Evolutionary conservation across 2,888 invertebrate species (phyloP).

Genomic region (Megastigmus dorsalis): DNA sequence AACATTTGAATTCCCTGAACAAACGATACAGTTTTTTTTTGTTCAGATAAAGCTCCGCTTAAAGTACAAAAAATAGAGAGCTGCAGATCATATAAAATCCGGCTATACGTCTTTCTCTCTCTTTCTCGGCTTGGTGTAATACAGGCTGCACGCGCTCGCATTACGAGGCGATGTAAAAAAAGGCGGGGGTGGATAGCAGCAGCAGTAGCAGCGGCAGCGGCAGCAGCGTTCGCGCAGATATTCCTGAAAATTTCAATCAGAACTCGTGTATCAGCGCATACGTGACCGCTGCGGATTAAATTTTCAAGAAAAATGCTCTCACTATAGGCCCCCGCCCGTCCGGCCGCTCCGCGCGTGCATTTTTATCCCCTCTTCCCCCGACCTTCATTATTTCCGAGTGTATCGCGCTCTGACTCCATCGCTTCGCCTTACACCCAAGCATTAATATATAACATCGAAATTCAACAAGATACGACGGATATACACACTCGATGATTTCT

Average conservation of each 20-base stretch:
- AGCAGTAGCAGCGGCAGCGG: too few relatives aligned
- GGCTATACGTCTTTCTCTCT: not conserved
- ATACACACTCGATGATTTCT: too few relatives aligned
- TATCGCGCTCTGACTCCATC: too few relatives aligned
- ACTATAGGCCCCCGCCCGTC: too few relatives aligned
- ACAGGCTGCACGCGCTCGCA: not conserved
- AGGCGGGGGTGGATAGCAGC: not conserved
- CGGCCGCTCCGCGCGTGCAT: too few relatives aligned
- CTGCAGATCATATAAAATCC: not conserved
- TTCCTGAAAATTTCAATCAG: slow-evolving; percentile 37
- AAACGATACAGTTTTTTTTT: slow-evolving; percentile 12
- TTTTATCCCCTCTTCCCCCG: not conserved
- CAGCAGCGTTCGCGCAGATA: too few relatives aligned
- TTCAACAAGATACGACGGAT: too few relatives aligned
- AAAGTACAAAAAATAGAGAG: not conserved
- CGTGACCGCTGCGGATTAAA: slow-evolving; percentile 25
- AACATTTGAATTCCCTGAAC: not conserved
- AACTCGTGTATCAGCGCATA: slow-evolving; percentile 18
- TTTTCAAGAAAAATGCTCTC: slow-evolving; percentile 20
- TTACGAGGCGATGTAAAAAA: not conserved
- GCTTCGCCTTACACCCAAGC: too few relatives aligned
- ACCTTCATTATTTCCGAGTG: not conserved
- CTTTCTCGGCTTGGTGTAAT: not conserved
- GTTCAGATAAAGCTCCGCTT: not conserved
- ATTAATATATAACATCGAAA: too few relatives aligned